These are phyloP conservation scores for Cheirogaleus major DNA, from an alignment of 2,797 vertebrate genomes.

Conservation along the genomic window DNA sequence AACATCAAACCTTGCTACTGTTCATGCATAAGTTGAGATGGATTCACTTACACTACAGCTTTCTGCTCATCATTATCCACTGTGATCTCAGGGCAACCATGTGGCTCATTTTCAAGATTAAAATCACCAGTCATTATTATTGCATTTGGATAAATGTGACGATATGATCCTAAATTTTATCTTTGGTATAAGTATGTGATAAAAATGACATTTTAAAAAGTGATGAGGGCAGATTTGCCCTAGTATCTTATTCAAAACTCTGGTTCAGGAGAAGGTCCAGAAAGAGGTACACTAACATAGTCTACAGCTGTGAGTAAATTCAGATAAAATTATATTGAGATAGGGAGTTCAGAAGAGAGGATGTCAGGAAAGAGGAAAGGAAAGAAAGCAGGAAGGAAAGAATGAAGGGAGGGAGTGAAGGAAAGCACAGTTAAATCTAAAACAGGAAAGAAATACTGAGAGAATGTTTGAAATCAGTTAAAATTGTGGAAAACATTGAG, in stretches of 20 bases:
- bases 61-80: too few relatives aligned
- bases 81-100: too few relatives aligned
- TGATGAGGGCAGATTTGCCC: not conserved
- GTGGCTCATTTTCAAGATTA: too few relatives aligned
- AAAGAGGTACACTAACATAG: not conserved
- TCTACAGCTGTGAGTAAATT: not conserved
- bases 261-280: not conserved
- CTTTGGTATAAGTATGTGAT: not conserved
- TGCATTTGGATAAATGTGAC: not conserved
- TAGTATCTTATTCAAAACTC: not conserved
- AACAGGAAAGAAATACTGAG: not conserved
- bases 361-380: not conserved
- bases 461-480: not conserved
- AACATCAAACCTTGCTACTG: too few relatives aligned
- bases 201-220: constrained; percentile 1
- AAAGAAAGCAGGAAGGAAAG: not conserved
- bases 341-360: not conserved
- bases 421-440: not conserved
- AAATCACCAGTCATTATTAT: not conserved
- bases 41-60: too few relatives aligned
- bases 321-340: not conserved
- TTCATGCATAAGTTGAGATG: too few relatives aligned
- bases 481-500: not conserved
- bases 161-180: not conserved
- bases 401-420: not conserved